Base-by-base conservation (phyloP, 2,888 invertebrate species). In the Lathronympha strigana region DNA sequence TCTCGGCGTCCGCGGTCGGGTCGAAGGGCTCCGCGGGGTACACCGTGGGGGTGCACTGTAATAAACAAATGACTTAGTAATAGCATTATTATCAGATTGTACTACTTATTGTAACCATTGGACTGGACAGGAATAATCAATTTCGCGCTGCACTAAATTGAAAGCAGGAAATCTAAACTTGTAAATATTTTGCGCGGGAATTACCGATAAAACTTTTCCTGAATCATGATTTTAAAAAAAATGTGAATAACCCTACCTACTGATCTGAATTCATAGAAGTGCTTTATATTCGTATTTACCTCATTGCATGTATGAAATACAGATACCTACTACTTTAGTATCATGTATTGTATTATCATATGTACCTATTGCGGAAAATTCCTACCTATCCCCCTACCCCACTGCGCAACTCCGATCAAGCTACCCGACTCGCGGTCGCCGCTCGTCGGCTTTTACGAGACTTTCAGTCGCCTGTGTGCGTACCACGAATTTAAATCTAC, bases 1-100 rank as follows among this genome's bases (percentile, higher is more conserved):
- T 94, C 72, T 95, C 95, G 2, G 97, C 97, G 92, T 98, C 97
- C 55, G 95, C 95, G 67, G 95, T 94, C 13, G 97, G 95, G 83
- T 97, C 96, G 88, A 97, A 97, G 43, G 96, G 96, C 73, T 96
- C 96, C 69, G 96, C 96, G 45, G 97, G 96, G 88, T 95, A 96
- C 70, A 97, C 97, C 72, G 97, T 97, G 79, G 97, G 97, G 71
- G 96, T 96, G 86, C 97, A 97, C 97, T 97, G 80, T 13, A 81
- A 76, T 68, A 71, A 71, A 72, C 72, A 63, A 62, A 19, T 33
- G 4, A 9, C 9, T 33, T 6, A 9, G 6, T n/a, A n/a, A n/a
- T n/a, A n/a, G n/a, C n/a, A n/a, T n/a, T n/a, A n/a, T n/a, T n/a
- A n/a, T n/a, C n/a, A n/a, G n/a, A n/a, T n/a, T n/a, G n/a, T n/a